Percentiles rank a stretch among this genome's conserved stretches.
These are phyloP conservation scores for Illadopsis cleaveri DNA, from an alignment of 2,113 vertebrate species.

Conservation along the genomic window DNA sequence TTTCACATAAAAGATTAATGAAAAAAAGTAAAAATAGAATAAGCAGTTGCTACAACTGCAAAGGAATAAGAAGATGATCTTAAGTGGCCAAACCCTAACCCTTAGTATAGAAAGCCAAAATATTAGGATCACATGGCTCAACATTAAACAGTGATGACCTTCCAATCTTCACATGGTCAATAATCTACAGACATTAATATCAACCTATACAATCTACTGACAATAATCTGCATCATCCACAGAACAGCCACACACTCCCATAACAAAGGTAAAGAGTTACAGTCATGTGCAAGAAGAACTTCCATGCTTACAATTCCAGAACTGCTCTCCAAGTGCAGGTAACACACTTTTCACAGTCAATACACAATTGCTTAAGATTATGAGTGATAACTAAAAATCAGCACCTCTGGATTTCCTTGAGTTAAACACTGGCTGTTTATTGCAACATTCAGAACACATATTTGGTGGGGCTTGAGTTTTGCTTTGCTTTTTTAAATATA, in stretches of 20 bases:
- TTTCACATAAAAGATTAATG: neutral
- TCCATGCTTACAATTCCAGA: neutral
- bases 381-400: neutral
- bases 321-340: neutral
- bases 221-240: neutral
- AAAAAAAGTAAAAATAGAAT: neutral
- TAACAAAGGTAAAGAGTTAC: neutral
- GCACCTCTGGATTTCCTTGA: neutral
- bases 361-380: neutral
- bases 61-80: neutral
- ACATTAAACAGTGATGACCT: neutral
- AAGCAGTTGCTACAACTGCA: neutral
- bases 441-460: neutral
- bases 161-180: neutral
- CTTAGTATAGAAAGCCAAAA: neutral
- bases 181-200: neutral
- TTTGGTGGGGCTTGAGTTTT: neutral
- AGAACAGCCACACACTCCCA: neutral
- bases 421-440: neutral
- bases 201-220: neutral
- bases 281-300: neutral
- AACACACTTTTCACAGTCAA: neutral
- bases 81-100: neutral
- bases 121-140: neutral
- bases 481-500: neutral